Evolutionary conservation across 2,797 vertebrate species (phyloP), one percentile per base, ranked within the genome.

Genomic region (Leptodactylus fallax): DNA sequence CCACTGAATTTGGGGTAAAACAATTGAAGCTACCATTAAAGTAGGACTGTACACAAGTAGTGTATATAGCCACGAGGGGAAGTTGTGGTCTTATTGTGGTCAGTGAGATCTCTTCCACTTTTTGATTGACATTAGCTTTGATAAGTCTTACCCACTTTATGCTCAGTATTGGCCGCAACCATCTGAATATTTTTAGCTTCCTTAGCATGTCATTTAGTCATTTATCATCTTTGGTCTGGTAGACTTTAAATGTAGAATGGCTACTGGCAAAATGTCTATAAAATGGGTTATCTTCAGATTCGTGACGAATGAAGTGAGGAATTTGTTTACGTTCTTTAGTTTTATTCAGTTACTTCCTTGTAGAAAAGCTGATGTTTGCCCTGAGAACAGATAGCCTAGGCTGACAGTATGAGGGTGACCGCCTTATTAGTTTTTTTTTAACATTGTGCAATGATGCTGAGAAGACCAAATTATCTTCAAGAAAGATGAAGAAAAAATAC

Each of bases 321-420:
- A 25, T 79, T 45, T 80, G 71, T 74, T 36, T 45, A 47, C 17
- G 3, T 60, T 45, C 11, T 61, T 36, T 61, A 45, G 7, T 80
- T 53, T 5, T 14, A 16, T 51, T 81, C 6, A 47, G 47, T 51
- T 53, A 16, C 79, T 82, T 87, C 45, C 86, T 76, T 58, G 56
- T 81, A 63, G 11, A 27, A 45, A 47, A 77, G 9, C 55, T 16
- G 13, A 7, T 58, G 51, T 74, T 60, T 74, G 69, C 56, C 71
- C 71, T 61, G 6, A 77, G 67, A 25, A 53, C 69, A 25, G 55
- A 58, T 47, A 13, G 5, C n/a, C 17, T 63, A 16, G 17, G 4
- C 25, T 58, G 25, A 55, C 36, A 60, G 19, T 60, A 58, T 56
- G 0, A 56, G 11, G 65, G 25, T 17, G 0, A 14, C 67, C 69